phyloP scores from a whole-genome alignment of 2,888 invertebrate genomes.

The Beris morrisii region DNA sequence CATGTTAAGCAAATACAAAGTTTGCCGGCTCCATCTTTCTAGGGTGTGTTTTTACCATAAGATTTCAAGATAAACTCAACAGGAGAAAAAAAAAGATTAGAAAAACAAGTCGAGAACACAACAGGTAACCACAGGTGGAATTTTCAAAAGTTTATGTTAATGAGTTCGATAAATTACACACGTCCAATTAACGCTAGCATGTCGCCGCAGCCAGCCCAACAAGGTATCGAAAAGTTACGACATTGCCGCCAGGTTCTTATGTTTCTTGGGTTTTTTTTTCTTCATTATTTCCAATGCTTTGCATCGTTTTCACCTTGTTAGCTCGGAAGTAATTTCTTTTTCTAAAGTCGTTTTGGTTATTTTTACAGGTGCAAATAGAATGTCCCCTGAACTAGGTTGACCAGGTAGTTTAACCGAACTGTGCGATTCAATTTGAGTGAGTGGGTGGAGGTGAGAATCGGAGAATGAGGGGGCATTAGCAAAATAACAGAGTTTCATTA shows the following conservation, averaged over 20 bases:
- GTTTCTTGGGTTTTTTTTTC: background rate
- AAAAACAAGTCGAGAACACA: background rate
- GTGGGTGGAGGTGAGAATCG: too few species aligned
- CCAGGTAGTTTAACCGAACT: too few species aligned
- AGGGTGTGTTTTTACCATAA: too few species aligned
- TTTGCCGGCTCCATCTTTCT: too few species aligned
- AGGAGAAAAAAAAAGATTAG: background rate
- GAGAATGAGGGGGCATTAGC: too few species aligned
- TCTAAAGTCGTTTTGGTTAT: too few species aligned
- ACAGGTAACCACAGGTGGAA: background rate
- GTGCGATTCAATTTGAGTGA: too few species aligned
- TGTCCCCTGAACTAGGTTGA: too few species aligned
- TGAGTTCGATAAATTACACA: conserved; percentile 36
- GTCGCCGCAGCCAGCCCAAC: conserved; percentile 1
- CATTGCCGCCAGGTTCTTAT: background rate
- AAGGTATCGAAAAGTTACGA: conserved; percentile 10
- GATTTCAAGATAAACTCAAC: background rate
- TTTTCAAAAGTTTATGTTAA: conserved; percentile 34
- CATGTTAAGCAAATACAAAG: too few species aligned
- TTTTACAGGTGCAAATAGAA: too few species aligned
- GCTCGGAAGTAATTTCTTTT: too few species aligned
- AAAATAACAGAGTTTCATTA: too few species aligned
- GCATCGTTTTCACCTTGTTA: background rate
- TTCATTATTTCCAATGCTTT: background rate
- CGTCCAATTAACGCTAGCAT: conserved; percentile 34